These are phyloP conservation scores for Amblyraja radiata DNA, from an alignment of 2,797 vertebrate species.

Conservation along the genomic window DNA sequence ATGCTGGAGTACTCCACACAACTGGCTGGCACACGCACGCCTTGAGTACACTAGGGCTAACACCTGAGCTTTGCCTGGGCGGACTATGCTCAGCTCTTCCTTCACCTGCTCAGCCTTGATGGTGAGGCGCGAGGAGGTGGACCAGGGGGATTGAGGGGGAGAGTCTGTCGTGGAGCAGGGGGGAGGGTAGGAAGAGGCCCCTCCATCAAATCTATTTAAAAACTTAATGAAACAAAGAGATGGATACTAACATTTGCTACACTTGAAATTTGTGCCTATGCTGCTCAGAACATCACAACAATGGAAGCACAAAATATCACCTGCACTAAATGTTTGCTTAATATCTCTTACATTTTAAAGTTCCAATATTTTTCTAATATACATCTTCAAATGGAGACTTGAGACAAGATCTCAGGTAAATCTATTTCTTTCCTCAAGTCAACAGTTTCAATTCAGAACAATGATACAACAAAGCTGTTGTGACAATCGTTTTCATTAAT, in stretches of 20 bases:
- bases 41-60: too few relatives aligned
- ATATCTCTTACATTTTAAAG: conserved; percentile 27
- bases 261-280: not conserved
- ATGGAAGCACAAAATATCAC: not conserved
- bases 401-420: not conserved
- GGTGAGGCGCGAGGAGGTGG: too few relatives aligned
- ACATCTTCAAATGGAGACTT: not conserved
- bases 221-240: not conserved
- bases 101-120: too few relatives aligned
- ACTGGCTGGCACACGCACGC: too few relatives aligned
- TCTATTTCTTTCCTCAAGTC: not conserved
- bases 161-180: too few relatives aligned
- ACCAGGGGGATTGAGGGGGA: too few relatives aligned
- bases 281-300: not conserved
- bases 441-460: not conserved
- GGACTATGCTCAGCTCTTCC: too few relatives aligned
- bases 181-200: too few relatives aligned
- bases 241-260: not conserved
- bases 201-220: too few relatives aligned
- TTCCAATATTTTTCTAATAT: not conserved
- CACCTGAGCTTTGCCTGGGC: too few relatives aligned
- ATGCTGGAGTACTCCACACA: too few relatives aligned
- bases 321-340: not conserved
- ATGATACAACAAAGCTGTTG: not conserved
- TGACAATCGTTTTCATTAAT: too few relatives aligned